These are phyloP conservation scores for Melinaea menophilus DNA, from an alignment of 2,888 invertebrate genomes.

Conservation along the genomic window DNA sequence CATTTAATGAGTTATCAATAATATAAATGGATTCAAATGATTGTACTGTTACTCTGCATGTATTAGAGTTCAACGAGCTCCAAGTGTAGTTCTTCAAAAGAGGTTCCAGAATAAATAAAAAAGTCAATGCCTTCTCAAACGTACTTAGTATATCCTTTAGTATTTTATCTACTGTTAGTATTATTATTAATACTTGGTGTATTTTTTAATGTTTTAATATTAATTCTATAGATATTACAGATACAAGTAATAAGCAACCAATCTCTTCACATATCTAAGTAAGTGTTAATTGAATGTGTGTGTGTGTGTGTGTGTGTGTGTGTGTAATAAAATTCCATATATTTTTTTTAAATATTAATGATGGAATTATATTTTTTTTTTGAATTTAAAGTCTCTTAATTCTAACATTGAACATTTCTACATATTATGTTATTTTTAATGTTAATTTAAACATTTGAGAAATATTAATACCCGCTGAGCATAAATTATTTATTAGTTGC, in stretches of 20 bases:
- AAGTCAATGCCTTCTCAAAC: not conserved
- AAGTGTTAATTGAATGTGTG: too few species aligned
- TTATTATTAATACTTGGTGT: not conserved
- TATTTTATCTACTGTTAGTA: not conserved
- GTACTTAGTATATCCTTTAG: not conserved
- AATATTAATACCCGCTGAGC: constrained; percentile 23
- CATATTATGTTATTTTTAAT: constrained; percentile 10
- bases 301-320: too few species aligned
- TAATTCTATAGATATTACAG: too few species aligned
- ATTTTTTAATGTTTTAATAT: too few species aligned
- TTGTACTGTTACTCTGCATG: not conserved
- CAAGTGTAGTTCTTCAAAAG: not conserved
- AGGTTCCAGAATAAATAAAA: constrained; percentile 1
- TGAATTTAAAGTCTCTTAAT: not conserved
- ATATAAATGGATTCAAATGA: not conserved
- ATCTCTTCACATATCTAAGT: too few species aligned
- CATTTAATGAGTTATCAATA: not conserved
- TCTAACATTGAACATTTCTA: constrained; percentile 2
- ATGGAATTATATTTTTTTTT: not conserved
- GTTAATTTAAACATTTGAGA: constrained; percentile 21
- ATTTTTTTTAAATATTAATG: too few species aligned
- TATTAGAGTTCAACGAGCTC: constrained; percentile 7
- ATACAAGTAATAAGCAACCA: too few species aligned
- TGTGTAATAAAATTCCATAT: too few species aligned
- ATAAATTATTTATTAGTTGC: constrained; percentile 27